These are phyloP conservation scores for Sitobion miscanthi DNA, from an alignment of 1,140 invertebrate genomes.

Conservation along the genomic window DNA sequence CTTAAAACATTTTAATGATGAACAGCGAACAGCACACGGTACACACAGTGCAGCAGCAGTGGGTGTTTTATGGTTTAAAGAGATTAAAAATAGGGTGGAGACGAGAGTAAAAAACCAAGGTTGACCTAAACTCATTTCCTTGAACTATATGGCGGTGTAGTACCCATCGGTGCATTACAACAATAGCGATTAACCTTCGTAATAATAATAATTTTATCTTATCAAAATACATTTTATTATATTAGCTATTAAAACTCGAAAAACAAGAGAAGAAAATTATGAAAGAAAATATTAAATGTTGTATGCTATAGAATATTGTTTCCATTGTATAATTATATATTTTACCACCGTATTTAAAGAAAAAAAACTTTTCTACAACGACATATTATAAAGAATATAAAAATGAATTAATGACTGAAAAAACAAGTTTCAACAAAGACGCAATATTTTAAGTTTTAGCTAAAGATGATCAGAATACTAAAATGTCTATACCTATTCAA, in stretches of 20 bases:
- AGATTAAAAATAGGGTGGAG: constrained; percentile 34
- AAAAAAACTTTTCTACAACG: not conserved
- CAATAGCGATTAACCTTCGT: constrained; percentile 7
- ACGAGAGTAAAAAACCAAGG: not conserved
- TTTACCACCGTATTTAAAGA: not conserved
- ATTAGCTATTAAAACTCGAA: constrained; percentile 13
- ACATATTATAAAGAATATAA: not conserved
- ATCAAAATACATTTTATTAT: not conserved
- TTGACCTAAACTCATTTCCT: constrained; percentile 35
- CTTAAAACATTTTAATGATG: constrained; percentile 22
- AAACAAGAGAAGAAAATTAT: not conserved
- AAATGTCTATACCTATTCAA: not conserved
- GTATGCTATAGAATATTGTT: not conserved
- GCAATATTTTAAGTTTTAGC: not conserved
- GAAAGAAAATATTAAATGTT: constrained; percentile 6
- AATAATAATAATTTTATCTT: constrained; percentile 29
- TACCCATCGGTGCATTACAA: constrained; percentile 15
- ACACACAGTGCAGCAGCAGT: not conserved
- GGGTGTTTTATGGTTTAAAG: constrained; percentile 25
- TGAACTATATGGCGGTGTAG: not conserved
- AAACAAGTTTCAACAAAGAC: not conserved
- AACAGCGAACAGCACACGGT: not conserved
- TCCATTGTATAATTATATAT: not conserved
- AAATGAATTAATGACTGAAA: not conserved
- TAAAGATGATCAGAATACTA: not conserved